Conservation (phyloP, 1,140 invertebrate species). For the Druon quercuslanigerum region DNA sequence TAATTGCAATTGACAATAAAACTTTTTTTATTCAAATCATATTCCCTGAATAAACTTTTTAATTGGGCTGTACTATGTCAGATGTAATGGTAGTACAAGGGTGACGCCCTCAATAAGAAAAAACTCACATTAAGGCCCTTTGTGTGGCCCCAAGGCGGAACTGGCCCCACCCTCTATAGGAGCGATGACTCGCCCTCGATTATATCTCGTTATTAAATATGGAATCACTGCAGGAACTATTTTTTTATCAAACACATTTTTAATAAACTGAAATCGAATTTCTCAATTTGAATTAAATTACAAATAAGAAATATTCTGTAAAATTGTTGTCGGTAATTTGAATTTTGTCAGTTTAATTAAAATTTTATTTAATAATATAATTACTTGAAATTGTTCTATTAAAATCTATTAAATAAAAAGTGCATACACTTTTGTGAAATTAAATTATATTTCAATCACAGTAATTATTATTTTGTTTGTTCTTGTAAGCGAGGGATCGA, state of each 20-base stretch:
- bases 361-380: too few species aligned
- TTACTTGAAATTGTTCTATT: too few species aligned
- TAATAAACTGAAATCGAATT: background rate
- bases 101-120: slow-evolving; percentile 42
- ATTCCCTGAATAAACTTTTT: background rate
- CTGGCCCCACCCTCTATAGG: slow-evolving; percentile 11
- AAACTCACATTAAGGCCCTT: slow-evolving; percentile 10
- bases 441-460: background rate
- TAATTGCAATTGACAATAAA: too few species aligned
- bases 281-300: background rate
- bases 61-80: background rate
- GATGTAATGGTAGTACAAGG: slow-evolving; percentile 1
- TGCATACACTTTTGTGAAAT: too few species aligned
- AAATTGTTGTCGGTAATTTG: too few species aligned
- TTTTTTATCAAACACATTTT: background rate
- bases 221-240: background rate
- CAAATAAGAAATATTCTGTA: too few species aligned
- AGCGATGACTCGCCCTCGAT: slow-evolving; percentile 19
- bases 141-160: slow-evolving; percentile 20
- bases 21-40: too few species aligned
- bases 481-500: background rate
- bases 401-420: background rate
- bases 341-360: too few species aligned
- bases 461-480: too few species aligned
- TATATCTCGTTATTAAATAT: background rate